phyloP scores from a whole-genome alignment of 2,797 vertebrate species.

The Rhinoraja longicauda region DNA sequence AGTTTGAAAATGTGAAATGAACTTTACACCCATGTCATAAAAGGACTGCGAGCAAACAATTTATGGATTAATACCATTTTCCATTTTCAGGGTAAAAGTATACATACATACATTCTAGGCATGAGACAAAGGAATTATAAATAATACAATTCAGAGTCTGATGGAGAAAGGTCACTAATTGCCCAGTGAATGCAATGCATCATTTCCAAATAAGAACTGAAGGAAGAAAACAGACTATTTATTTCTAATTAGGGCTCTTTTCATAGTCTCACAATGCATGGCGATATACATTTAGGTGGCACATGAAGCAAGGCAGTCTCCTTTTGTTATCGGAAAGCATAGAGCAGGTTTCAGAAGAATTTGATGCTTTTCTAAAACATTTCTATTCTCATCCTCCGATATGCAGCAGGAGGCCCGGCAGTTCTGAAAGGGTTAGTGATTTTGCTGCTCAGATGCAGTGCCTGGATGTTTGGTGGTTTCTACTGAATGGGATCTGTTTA shows the following conservation, averaged over 20 bases:
- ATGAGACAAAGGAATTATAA: not conserved
- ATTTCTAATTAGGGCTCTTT: not conserved
- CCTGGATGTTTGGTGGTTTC: constrained; percentile 31
- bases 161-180: not conserved
- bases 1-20: constrained; percentile 7
- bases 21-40: not conserved
- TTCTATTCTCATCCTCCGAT: not conserved
- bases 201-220: not conserved
- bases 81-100: not conserved
- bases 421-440: constrained; percentile 29
- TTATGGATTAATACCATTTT: not conserved
- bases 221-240: not conserved
- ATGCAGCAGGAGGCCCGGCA: not conserved
- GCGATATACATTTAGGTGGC: not conserved
- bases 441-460: constrained; percentile 33
- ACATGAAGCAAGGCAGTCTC: not conserved
- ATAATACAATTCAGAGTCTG: not conserved
- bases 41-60: not conserved
- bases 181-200: not conserved
- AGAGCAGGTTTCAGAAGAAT: too few species aligned
- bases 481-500: constrained; percentile 38
- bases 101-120: not conserved
- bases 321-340: not conserved
- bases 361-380: not conserved
- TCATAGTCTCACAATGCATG: not conserved